A percentile compares a stretch with the other conserved stretches of the same genome.
Evolutionary conservation across 1,140 invertebrate species (phyloP).

Genomic region (Mycetomoellerius zeteki): DNA sequence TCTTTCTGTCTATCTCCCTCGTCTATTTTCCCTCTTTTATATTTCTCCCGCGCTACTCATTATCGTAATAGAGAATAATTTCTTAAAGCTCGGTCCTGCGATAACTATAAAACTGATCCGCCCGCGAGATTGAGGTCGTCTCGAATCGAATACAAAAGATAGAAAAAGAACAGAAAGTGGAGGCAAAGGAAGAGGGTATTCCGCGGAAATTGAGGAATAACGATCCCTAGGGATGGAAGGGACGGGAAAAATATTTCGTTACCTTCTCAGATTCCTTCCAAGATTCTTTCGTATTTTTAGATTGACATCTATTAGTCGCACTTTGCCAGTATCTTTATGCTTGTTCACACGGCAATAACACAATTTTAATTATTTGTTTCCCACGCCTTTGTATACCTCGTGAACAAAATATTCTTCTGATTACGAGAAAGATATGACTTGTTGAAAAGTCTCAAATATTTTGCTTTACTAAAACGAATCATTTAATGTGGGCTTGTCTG

Average conservation of each 20-base stretch:
- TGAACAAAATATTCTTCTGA: not conserved
- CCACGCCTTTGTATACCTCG: not conserved
- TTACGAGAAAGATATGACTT: not conserved
- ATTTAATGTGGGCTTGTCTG: not conserved
- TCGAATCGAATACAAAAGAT: constrained; percentile 65
- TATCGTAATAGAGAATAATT: constrained; percentile 72
- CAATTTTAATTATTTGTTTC: constrained; percentile 52
- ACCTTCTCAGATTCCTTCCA: constrained; percentile 42
- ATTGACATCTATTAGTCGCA: constrained; percentile 52
- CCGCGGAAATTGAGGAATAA: constrained; percentile 71
- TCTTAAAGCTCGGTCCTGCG: constrained; percentile 58
- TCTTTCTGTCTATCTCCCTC: not conserved
- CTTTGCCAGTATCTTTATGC: not conserved
- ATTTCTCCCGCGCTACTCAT: constrained; percentile 55
- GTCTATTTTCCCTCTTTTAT: not conserved
- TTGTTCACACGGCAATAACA: constrained; percentile 20
- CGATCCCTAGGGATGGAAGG: constrained; percentile 57
- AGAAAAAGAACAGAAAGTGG: constrained; percentile 6
- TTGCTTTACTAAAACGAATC: not conserved
- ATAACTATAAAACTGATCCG: constrained; percentile 47
- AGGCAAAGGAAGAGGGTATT: constrained; percentile 4
- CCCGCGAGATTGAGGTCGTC: constrained; percentile 56
- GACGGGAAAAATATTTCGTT: constrained; percentile 58
- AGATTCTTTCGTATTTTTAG: constrained; percentile 50
- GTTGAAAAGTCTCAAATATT: not conserved